Evolutionary conservation across 2,797 vertebrate species (phyloP).

Genomic region (Sphaeramia orbicularis): DNA sequence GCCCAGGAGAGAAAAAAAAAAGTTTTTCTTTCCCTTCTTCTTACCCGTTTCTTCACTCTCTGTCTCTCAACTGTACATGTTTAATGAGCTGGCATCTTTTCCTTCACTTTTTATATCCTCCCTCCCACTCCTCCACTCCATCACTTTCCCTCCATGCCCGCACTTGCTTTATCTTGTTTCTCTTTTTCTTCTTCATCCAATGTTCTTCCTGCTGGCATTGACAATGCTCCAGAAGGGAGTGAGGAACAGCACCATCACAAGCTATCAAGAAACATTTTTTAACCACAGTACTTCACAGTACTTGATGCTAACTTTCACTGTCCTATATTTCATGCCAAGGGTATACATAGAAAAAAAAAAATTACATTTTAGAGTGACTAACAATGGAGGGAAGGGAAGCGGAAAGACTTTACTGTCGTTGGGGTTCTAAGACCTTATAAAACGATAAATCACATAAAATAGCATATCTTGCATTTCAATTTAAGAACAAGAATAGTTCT

Average conservation of each 20-base stretch:
- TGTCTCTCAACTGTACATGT: constrained; percentile 66
- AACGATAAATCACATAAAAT: constrained; percentile 65
- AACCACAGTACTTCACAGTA: constrained; percentile 52
- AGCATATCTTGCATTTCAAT: constrained; percentile 75
- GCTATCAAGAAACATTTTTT: constrained; percentile 52
- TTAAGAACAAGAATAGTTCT: constrained; percentile 73
- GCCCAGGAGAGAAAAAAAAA: constrained; percentile 39
- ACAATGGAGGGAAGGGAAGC: constrained; percentile 70
- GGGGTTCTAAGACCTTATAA: constrained; percentile 33
- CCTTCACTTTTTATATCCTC: constrained; percentile 48
- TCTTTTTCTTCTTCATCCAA: constrained; percentile 57
- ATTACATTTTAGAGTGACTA: constrained; percentile 38
- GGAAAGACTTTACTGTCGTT: constrained; percentile 40
- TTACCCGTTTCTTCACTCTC: constrained; percentile 49
- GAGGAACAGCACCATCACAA: constrained; percentile 51
- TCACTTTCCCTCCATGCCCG: constrained; percentile 54
- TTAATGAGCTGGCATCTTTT: constrained; percentile 76
- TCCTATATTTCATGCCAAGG: constrained; percentile 60
- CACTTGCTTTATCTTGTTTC: constrained; percentile 43
- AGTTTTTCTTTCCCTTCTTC: constrained; percentile 49
- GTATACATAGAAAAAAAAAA: constrained; percentile 48
- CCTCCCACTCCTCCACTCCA: constrained; percentile 24
- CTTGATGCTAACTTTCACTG: constrained; percentile 58
- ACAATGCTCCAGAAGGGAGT: constrained; percentile 55
- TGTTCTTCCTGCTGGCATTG: constrained; percentile 63